Evolutionary conservation across 2,113 vertebrate species (phyloP), one percentile per base, ranked within the genome.

Genomic region (Actenoides hombroni): DNA sequence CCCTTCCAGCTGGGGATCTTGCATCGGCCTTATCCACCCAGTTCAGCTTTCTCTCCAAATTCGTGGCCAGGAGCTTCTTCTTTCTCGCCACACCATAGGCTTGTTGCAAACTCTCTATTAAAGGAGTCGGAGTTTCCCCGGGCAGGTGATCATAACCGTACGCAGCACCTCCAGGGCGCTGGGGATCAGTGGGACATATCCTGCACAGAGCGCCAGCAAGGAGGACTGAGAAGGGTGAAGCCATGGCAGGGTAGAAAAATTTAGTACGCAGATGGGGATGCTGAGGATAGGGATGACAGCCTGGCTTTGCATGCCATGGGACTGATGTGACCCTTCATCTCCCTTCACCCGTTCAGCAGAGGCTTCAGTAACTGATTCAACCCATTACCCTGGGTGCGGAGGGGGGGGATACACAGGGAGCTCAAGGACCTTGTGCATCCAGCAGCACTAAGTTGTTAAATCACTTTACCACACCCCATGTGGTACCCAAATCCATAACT

Each of bases 151-250:
- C 1, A 4, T 26, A 37, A 63, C 88, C 2, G 1, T 46, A 18
- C 2, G 13, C 24, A 4, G 90, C 70, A 10, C 5, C 0, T 4
- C 23, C 6, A 3, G 56, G 16, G 24, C 9, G 73, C 56, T 70
- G n/a, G 14, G 39, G 60, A 20, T 11, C 7, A 4, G 46, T 19
- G 21, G 70, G 88, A 80, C 2, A 0, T 28, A 18, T 46, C 60
- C 90, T 12, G 13, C 0, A 5, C 18, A n/a, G 29, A 78, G 2
- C 26, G 9, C 0, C 4, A 2, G 53, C 3, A 19, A 42, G 40
- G 35, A 80, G 39, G 31, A 26, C 13, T 0, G 0, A 60, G 71
- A 65, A 48, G 20, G 56, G n/a, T 39, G 65, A 44, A 23, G 39
- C n/a, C 11, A 5, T 1, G 0, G 15, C 37, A 69, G 11, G 11